Base-by-base conservation (phyloP, 1,140 invertebrate species). In the Heliconius himera region DNA sequence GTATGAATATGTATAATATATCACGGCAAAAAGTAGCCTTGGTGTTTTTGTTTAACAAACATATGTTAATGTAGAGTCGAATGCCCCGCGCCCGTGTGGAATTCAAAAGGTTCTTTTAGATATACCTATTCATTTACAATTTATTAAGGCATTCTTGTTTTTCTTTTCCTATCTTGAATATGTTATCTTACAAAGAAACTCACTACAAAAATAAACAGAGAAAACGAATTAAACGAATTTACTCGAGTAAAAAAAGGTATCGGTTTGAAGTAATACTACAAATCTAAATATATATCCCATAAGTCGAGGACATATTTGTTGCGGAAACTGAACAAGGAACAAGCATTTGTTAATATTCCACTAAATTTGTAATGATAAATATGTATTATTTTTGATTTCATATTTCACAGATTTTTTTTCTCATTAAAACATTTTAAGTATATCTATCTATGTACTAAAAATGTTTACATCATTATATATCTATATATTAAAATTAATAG, bases 1-100 rank as follows among this genome's bases (percentile, higher is more conserved):
- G 26, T 33, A 70, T 41, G 38, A 46, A 76, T 70, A 70, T 66
- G 70, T 72, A 72, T 72, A 38, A 38, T 72, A 41, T 72, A 72
- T 72, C 36, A 72, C 33, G 36, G 70, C 70, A 9, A 41, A 60
- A 72, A 72, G 70, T 72, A 38, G 70, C 70, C 70, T 72, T 72
- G 36, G 33, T 72, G 70, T 38, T 38, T 38, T 38, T 72, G 70
- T 38, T 72, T 72, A 72, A 72, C 70, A 72, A 66, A 66, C 36
- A 72, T 72, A 72, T 72, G 70, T 72, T 20, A 38, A 72, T 41
- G 70, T 72, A 22, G 36, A 72, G n/a, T 2, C 29, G 70, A 72
- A 38, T 72, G 70, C 22, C 60, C 60, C 60, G 33, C 36, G 33
- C 22, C 36, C n/a, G 20, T 66, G 9, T 36, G 33, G 26, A 18